Conservation (phyloP, 1,140 invertebrate genomes). For the Eufriesea mexicana region DNA sequence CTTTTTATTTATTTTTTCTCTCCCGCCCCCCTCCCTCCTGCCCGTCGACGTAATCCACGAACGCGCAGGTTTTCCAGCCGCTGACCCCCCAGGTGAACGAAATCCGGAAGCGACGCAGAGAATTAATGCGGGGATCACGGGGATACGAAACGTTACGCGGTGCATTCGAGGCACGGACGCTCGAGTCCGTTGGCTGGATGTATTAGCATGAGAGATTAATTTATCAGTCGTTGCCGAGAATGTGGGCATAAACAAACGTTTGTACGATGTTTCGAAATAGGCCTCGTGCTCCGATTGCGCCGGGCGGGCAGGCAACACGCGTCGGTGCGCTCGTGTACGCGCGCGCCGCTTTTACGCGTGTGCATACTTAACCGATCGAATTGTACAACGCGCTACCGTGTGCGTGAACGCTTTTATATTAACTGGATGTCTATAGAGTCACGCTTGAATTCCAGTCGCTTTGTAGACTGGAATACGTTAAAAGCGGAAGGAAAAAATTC, state of each 20-base stretch:
- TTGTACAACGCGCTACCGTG: conserved; percentile 56
- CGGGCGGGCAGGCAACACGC: conserved; percentile 13
- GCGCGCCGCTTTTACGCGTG: background rate
- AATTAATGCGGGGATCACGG: conserved; percentile 61
- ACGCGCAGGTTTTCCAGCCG: conserved; percentile 1
- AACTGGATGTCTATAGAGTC: conserved; percentile 29
- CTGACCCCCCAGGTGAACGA: conserved; percentile 25
- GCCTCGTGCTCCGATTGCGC: conserved; percentile 54
- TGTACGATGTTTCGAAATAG: conserved; percentile 63
- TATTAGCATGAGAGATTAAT: conserved; percentile 70
- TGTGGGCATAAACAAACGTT: conserved; percentile 63
- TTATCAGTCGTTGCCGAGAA: conserved; percentile 63
- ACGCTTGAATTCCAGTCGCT: conserved; percentile 57
- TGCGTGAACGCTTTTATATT: conserved; percentile 58
- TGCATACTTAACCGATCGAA: conserved; percentile 47
- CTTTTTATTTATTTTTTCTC: background rate
- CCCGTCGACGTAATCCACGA: background rate
- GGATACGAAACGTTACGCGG: conserved; percentile 44
- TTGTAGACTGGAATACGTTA: conserved; percentile 45
- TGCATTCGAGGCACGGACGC: conserved; percentile 33
- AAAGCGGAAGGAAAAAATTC: conserved; percentile 35
- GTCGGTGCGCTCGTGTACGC: background rate
- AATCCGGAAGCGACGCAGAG: conserved; percentile 63
- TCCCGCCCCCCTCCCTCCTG: background rate
- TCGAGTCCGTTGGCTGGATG: conserved; percentile 24